These are phyloP conservation scores for Micromys minutus DNA, from an alignment of 2,113 vertebrate genomes.

Conservation along the genomic window DNA sequence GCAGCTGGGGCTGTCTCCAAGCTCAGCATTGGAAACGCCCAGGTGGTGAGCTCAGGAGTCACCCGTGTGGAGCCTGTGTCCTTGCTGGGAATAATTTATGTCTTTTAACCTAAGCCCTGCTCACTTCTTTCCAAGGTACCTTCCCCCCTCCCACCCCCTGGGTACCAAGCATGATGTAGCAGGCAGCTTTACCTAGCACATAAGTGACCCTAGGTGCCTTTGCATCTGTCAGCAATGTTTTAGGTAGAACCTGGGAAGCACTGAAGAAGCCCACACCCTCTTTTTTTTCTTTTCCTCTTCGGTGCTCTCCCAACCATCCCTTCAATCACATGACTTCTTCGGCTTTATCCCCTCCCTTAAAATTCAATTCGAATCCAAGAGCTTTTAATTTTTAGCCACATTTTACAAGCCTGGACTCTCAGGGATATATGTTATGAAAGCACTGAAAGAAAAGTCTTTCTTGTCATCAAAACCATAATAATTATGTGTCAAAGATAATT, in stretches of 20 bases:
- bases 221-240: slow-evolving; percentile 70
- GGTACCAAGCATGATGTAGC: slow-evolving; percentile 78
- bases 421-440: slow-evolving; percentile 90
- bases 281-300: slow-evolving; percentile 43
- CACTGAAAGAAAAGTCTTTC: slow-evolving; percentile 88
- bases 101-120: slow-evolving; percentile 86
- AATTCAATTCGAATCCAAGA: slow-evolving; percentile 85
- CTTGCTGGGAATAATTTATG: slow-evolving; percentile 85
- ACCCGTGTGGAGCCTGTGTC: slow-evolving; percentile 83
- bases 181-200: slow-evolving; percentile 70
- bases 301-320: not conserved
- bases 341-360: slow-evolving; percentile 78
- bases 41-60: slow-evolving; percentile 85
- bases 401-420: slow-evolving; percentile 86
- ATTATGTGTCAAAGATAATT: slow-evolving; percentile 93
- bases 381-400: slow-evolving; percentile 85
- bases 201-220: slow-evolving; percentile 79
- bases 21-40: slow-evolving; percentile 82
- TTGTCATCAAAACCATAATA: slow-evolving; percentile 93
- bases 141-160: slow-evolving; percentile 84
- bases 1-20: slow-evolving; percentile 88
- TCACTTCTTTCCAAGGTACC: slow-evolving; percentile 89
- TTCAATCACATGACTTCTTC: slow-evolving; percentile 64
- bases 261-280: slow-evolving; percentile 72
- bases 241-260: slow-evolving; percentile 86